Base-by-base conservation (phyloP, 2,113 vertebrate genomes). In the Anoura caudifer region DNA sequence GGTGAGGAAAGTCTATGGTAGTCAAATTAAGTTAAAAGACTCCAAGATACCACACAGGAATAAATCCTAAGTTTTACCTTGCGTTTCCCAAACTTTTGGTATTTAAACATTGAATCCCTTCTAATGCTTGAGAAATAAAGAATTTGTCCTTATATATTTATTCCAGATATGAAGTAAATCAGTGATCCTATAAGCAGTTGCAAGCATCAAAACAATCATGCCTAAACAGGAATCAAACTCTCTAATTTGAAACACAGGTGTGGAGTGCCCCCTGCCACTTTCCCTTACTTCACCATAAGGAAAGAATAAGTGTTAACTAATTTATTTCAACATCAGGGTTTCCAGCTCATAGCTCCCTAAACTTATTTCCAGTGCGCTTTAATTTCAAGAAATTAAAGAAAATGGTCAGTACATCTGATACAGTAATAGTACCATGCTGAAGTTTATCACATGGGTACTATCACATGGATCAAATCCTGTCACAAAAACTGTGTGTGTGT, bases 81-180 rank as follows among this genome's bases (percentile, higher is more conserved):
- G 5, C 56, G 22, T 95, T 95, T 63, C 63, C 56, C 41, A 93
- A 93, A 72, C 63, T 90, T 67, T 54, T 86, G 61, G 12, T 89
- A 94, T 94, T 84, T 96, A 38, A 91, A 73, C 69, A 89, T 63
- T 16, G n/a, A 59, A 75, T 76, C 50, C 12, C 61, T 93, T 94
- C 79, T 70, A 90, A 47, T 80, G 31, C 82, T 88, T 70, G 87
- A 95, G 50, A 95, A 95, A 91, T 87, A 52, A 11, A 83, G 13
- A 92, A 61, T 50, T 80, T 94, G 72, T 65, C 81, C 73, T 86
- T 77, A 90, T 77, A 67, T 56, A 87, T 79, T 76, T 96, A 87
- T 69, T 63, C 61, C 36, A 96, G n/a, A 75, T 28, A 86, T 6
- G 15, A 92, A 81, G 54, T 80, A 72, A 76, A 85, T 31, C 11